Base-by-base conservation (phyloP, 1,140 invertebrate species). In the Zaprionus camerounensis region DNA sequence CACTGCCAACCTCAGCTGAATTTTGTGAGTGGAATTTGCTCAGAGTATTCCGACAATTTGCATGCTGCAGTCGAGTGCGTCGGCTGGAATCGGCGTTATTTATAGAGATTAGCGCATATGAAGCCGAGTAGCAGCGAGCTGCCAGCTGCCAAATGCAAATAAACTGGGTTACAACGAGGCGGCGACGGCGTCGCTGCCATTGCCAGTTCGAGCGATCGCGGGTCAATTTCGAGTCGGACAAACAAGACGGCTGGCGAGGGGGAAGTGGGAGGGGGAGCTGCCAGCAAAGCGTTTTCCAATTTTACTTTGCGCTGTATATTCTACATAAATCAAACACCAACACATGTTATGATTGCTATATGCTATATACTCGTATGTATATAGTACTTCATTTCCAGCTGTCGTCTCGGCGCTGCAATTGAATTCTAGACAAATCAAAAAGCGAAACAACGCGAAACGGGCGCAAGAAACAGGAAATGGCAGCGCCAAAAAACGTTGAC, bases 381-480 rank as follows among this genome's bases (percentile, higher is more conserved):
- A 6, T 4, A 24, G 20, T 13, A 56, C 64, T 72, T 67, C 75
- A 46, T 41, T n/a, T 41, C 15, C n/a, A n/a, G 38, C 38, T 38
- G 36, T 38, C 36, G 36, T 15, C 38, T 44, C 5, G 6, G 38
- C 5, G 15, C 15, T 46, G 41, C 41, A 77, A 77, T 77, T 77
- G 64, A 71, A 53, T 72, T 67, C 70, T 72, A 68, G 56, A 31
- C 34, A 57, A 73, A 57, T 77, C 57, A 46, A 46, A 46, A 46
- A 17, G 55, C 44, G 20, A 56, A 20, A n/a, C 24, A 7, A 9
- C 7, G 26, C 22, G 2, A 53, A 55, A n/a, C 17, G 7, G 36
- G 20, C 38, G 22, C 38, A 26, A 78, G 74, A 90, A 87, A 88
- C 84, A 88, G 84, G 84, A 88, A 88, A 90, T 84, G 81, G 78